Conservation (phyloP, 2,113 vertebrate species). For the Ahaetulla prasina region DNA sequence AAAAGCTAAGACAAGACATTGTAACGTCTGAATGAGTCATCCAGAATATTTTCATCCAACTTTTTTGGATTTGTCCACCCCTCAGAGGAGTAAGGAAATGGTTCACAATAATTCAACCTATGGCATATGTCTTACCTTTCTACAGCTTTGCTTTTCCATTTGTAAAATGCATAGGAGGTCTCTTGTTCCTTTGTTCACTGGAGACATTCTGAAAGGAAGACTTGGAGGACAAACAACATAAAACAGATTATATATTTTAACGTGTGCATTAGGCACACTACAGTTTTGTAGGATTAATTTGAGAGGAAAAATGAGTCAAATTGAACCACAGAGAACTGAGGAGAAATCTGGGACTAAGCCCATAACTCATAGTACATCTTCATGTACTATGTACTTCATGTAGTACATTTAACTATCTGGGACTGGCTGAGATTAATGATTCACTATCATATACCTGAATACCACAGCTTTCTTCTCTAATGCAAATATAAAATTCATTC, state of each 20-base stretch:
- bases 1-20: neutral
- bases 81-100: neutral
- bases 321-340: neutral
- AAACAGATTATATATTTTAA: neutral
- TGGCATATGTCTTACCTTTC: neutral
- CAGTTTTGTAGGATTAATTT: neutral
- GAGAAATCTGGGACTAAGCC: neutral
- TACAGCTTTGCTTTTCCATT: neutral
- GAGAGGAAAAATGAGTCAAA: neutral
- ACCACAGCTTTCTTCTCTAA: neutral
- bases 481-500: neutral
- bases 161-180: neutral
- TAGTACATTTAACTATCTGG: neutral
- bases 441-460: neutral
- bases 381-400: too few relatives aligned
- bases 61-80: neutral
- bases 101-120: neutral
- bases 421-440: neutral
- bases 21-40: neutral
- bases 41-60: neutral
- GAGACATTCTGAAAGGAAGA: neutral
- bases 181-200: neutral
- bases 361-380: neutral
- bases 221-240: neutral
- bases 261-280: neutral